These are phyloP conservation scores for Dasyornis broadbenti DNA, from an alignment of 2,113 vertebrate species.

Conservation along the genomic window DNA sequence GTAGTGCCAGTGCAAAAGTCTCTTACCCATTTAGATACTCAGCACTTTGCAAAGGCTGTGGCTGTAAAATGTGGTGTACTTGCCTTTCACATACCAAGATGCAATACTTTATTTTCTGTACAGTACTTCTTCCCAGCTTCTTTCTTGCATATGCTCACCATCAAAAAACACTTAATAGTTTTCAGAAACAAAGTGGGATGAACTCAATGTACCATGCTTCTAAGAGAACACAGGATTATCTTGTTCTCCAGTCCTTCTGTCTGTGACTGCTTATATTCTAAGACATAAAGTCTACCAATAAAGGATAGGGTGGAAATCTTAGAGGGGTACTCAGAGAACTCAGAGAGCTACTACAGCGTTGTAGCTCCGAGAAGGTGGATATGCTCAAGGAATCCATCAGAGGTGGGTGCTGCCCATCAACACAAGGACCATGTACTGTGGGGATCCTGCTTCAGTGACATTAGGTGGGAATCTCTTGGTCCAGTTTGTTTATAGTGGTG, in stretches of 20 bases:
- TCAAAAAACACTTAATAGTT: background rate
- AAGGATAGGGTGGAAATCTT: background rate
- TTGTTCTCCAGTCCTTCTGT: background rate
- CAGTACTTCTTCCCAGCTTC: background rate
- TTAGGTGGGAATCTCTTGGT: background rate
- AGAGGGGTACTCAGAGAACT: background rate
- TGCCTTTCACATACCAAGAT: background rate
- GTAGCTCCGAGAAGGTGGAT: background rate
- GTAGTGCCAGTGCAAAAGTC: background rate
- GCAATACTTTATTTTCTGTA: background rate
- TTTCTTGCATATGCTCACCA: background rate
- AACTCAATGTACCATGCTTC: background rate
- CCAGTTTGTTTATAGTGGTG: background rate
- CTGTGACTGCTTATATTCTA: background rate
- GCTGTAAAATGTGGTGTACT: accelerated
- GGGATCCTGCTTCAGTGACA: background rate
- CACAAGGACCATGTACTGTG: background rate
- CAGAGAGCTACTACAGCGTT: background rate
- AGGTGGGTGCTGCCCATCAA: background rate
- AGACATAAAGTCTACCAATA: accelerated
- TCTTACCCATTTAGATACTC: background rate
- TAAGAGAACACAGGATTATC: background rate
- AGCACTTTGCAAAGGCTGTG: background rate
- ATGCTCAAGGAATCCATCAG: background rate
- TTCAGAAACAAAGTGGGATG: background rate